These are phyloP conservation scores for Goniozus legneri DNA, from an alignment of 1,140 invertebrate species.

Conservation along the genomic window DNA sequence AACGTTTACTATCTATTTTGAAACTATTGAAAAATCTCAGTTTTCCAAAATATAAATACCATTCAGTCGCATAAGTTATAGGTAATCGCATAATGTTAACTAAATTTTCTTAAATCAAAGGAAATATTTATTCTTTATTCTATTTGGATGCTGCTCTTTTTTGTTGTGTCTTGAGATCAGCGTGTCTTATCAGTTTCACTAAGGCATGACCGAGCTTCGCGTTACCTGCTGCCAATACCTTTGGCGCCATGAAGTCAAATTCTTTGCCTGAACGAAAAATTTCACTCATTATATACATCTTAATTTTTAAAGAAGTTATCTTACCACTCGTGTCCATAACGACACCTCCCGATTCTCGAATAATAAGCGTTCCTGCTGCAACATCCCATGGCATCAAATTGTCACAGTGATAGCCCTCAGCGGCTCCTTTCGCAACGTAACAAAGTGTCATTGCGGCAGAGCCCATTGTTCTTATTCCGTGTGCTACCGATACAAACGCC, in stretches of 20 bases:
- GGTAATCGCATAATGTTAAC: no score
- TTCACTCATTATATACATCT: background rate
- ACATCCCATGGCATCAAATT: slow-evolving; percentile 72
- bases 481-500: slow-evolving; percentile 42
- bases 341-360: slow-evolving; percentile 73
- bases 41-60: no score
- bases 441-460: slow-evolving; percentile 74
- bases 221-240: slow-evolving; percentile 62
- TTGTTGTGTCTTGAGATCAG: slow-evolving; percentile 38
- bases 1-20: no score
- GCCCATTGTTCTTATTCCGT: slow-evolving; percentile 67
- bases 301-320: background rate
- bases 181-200: slow-evolving; percentile 49
- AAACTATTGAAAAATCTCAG: no score
- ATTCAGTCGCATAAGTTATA: no score
- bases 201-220: slow-evolving; percentile 58
- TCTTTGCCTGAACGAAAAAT: slow-evolving; percentile 50
- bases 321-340: slow-evolving; percentile 65
- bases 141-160: no score
- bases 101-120: no score
- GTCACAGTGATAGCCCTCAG: slow-evolving; percentile 72
- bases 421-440: slow-evolving; percentile 67
- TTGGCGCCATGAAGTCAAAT: slow-evolving; percentile 66
- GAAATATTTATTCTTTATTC: no score
- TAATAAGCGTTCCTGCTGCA: slow-evolving; percentile 67